Percentiles rank a stretch among this genome's conserved stretches.
Evolutionary conservation across 2,888 invertebrate species (phyloP).

Genomic region (Agrotis puta): DNA sequence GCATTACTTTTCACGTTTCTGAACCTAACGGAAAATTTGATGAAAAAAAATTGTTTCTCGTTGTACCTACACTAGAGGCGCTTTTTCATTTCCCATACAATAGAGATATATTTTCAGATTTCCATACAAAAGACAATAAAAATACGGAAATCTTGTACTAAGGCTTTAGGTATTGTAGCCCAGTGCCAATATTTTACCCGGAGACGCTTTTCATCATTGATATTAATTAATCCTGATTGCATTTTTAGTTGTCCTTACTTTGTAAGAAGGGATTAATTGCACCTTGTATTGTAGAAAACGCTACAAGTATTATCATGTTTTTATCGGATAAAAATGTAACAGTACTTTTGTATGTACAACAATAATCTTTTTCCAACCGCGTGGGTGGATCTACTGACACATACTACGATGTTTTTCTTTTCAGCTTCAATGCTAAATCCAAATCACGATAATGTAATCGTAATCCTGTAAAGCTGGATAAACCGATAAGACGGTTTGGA

Average conservation of each 20-base stretch:
- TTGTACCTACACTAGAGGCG: no score
- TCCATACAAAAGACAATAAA: no score
- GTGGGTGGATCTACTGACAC: slow-evolving; percentile 40
- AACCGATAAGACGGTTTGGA: slow-evolving; percentile 39
- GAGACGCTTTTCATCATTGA: not conserved
- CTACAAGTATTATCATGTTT: no score
- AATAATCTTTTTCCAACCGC: not conserved
- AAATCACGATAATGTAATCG: slow-evolving; percentile 52
- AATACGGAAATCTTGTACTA: no score
- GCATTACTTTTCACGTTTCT: no score
- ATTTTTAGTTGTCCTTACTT: not conserved
- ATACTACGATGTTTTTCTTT: slow-evolving; percentile 27
- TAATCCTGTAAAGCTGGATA: slow-evolving; percentile 38
- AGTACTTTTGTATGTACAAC: not conserved
- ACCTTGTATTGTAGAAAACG: no score
- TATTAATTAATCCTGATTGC: not conserved
- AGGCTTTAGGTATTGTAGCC: no score
- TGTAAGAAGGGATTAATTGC: not conserved
- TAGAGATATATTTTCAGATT: no score
- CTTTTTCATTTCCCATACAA: no score
- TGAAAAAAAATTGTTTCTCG: no score
- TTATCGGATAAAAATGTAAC: not conserved
- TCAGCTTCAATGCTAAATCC: slow-evolving; percentile 24
- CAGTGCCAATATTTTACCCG: no score
- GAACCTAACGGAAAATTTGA: no score